These are phyloP conservation scores for Lasioglossum calceatum DNA, from an alignment of 2,888 invertebrate species.

Conservation along the genomic window DNA sequence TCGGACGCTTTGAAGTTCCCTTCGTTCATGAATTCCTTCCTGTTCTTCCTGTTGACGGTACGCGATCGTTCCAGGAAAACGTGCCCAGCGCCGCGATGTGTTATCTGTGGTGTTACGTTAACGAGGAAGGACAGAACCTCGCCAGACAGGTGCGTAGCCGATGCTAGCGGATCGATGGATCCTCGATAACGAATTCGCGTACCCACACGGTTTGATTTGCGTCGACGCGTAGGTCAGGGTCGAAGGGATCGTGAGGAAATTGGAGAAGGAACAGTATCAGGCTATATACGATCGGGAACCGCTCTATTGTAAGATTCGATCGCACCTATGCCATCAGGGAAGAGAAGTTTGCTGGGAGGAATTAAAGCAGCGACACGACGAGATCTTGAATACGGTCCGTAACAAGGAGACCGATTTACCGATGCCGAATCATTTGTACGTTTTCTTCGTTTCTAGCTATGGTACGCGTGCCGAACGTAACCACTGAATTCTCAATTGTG, in stretches of 20 bases:
- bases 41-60: background rate
- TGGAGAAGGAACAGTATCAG: conserved; percentile 77
- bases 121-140: conserved; percentile 74
- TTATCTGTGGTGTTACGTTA: conserved; percentile 83
- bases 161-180: conserved; percentile 7
- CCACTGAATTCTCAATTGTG: conserved; percentile 14
- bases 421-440: conserved; percentile 85
- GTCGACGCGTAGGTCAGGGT: conserved; percentile 82
- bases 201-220: background rate
- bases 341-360: conserved; percentile 84
- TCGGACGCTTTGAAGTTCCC: no score
- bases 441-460: conserved; percentile 29
- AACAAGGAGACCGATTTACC: conserved; percentile 79
- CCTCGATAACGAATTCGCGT: background rate
- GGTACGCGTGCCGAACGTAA: background rate
- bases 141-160: conserved; percentile 75
- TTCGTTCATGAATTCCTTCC: background rate
- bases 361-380: conserved; percentile 84
- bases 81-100: conserved; percentile 84
- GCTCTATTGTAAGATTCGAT: conserved; percentile 84
- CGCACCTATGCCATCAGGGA: conserved; percentile 84
- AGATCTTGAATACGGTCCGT: conserved; percentile 79
- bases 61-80: conserved; percentile 78
- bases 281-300: conserved; percentile 84
- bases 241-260: conserved; percentile 82